Base-by-base conservation (phyloP, 2,888 invertebrate species). In the Morpho achilles region DNA sequence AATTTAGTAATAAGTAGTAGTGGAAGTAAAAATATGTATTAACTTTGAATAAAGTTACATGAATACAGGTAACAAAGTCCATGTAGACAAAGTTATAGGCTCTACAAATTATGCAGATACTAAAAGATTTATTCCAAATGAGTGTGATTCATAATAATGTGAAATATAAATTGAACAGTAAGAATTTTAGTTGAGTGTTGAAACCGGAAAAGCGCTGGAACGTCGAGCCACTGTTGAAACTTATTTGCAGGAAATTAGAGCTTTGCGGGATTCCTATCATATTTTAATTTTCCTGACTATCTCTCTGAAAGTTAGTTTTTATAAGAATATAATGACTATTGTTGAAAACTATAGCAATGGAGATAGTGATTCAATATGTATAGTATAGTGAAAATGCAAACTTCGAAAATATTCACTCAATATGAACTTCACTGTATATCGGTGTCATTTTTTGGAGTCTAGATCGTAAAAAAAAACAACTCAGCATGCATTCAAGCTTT, bases 181-280 rank as follows among this genome's bases (percentile, higher is more conserved):
- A 48, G 42, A 48, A 54, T 48, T 48, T 22, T 41, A 48, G 48
- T 48, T 43, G 46, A 40, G 22, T 46, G 46, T 22, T 32, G 23
- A 22, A 48, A 54, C 42, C 48, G 23, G 42, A 16, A 32, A 32
- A 32, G 32, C 48, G 23, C 23, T 54, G 54, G 7, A 54, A 54
- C n/a, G 47, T 54, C 47, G 47, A 22, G 53, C 23, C 48, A n/a
- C 52, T 41, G 2, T 45, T 32, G 56, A 32, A 53, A 55, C 49
- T 62, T 60, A 62, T 58, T 50, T 55, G 50, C 62, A 55, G 62
- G 62, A 63, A 63, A 63, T 63, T 58, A 63, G 58, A 60, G 56
- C 53, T 61, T 53, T 51, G 56, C 58, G 53, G 42, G n/a, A 58
- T 63, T 60, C 58, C 53, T 53, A 53, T 50, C 44, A 50, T 56